Evolutionary conservation across 1,140 invertebrate species (phyloP).

Genomic region (Polypedilum pembai): DNA sequence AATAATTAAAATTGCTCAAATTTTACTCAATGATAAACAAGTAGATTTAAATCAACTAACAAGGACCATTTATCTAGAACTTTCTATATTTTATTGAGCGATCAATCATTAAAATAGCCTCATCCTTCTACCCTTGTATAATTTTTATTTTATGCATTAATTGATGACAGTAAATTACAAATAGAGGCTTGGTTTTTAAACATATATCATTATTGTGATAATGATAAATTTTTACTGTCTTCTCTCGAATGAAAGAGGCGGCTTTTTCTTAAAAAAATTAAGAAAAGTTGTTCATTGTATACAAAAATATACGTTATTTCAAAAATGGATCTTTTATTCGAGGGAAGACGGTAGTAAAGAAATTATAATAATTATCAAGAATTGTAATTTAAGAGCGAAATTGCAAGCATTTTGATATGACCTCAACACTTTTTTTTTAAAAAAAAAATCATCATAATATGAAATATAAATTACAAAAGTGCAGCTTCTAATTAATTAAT

Average conservation of each 20-base stretch:
- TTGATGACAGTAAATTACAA: background rate
- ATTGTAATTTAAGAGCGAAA: background rate
- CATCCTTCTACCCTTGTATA: background rate
- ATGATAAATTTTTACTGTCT: too few species aligned
- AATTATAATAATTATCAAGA: too few species aligned
- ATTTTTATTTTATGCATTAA: background rate
- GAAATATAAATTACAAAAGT: background rate
- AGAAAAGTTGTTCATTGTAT: too few species aligned
- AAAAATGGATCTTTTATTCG: too few species aligned
- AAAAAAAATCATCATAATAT: background rate
- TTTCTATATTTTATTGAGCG: background rate
- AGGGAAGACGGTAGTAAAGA: too few species aligned
- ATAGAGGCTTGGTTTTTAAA: background rate
- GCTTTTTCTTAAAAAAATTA: too few species aligned
- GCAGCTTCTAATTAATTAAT: background rate
- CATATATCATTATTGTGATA: too few species aligned
- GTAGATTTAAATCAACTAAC: background rate
- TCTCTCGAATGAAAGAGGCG: too few species aligned
- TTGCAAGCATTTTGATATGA: background rate
- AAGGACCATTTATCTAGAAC: background rate
- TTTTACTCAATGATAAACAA: background rate
- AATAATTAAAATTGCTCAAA: slow-evolving; percentile 1
- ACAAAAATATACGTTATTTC: too few species aligned
- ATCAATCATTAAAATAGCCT: background rate
- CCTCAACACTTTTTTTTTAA: background rate